Evolutionary conservation across 1,140 invertebrate genomes (phyloP).

Genomic region (Sarcophaga peregrina): DNA sequence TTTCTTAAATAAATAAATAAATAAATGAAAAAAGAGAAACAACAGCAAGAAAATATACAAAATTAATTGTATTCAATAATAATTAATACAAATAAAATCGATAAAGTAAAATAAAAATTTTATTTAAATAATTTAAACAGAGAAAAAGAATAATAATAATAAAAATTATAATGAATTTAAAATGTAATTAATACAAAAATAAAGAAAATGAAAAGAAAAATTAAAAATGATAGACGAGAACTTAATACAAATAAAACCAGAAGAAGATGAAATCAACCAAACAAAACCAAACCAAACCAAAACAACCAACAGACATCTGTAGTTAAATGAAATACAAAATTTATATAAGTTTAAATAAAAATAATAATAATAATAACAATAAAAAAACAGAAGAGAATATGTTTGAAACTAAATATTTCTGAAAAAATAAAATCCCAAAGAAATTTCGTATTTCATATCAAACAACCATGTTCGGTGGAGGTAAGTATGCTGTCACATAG

Average conservation of each 20-base stretch:
- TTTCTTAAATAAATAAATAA: constrained; percentile 33
- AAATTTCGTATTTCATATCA: not conserved
- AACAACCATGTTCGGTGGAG: not conserved
- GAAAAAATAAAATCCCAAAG: not conserved
- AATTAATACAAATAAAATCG: not conserved
- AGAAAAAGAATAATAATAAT: not conserved
- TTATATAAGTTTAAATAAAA: constrained; percentile 50
- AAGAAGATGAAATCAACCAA: constrained; percentile 21
- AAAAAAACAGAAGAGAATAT: not conserved
- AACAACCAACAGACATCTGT: constrained; percentile 44
- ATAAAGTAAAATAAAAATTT: constrained; percentile 21
- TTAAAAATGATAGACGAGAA: not conserved
- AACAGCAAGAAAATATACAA: not conserved
- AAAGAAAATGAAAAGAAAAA: not conserved
- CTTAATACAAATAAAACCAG: constrained; percentile 36
- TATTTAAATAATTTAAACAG: constrained; percentile 24
- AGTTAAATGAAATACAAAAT: constrained; percentile 49
- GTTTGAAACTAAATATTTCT: constrained; percentile 45
- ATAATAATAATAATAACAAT: not conserved
- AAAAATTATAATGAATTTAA: not conserved
- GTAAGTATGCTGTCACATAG: not conserved
- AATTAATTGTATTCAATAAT: constrained; percentile 18
- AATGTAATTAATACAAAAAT: not conserved
- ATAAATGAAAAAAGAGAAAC: constrained; percentile 16
- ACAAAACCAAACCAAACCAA: not conserved